Base-by-base conservation (phyloP, 1,140 invertebrate genomes). In the Cepaea nemoralis region DNA sequence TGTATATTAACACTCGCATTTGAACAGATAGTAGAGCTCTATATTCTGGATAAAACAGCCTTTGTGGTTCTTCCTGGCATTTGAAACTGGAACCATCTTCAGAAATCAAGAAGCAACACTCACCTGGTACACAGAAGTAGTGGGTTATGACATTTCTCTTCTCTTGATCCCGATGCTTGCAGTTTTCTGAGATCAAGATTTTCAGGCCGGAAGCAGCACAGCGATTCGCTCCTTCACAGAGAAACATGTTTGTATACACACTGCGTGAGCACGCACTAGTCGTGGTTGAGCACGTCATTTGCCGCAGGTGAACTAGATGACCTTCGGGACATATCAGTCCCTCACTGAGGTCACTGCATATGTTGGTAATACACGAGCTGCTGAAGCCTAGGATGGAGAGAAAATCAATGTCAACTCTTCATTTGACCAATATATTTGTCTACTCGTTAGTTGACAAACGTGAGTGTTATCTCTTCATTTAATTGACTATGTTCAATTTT, bases 331-430 rank as follows among this genome's bases (percentile, higher is more conserved):
- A 66, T 27, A 3, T 45, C 55, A 66, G 59, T 66, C 55, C 35
- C 33, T 37, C 8, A 24, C 71, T 82, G 80, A 22, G 31, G 42
- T 69, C 39, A 24, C 55, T 66, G 45, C 80, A 82, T 24, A 82
- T 45, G 80, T 82, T 82, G 63, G 80, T 33, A 27, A 70, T 37
- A 50, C 80, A 82, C 3, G 80, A 24, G 2, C 50, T 55, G 19
- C n/a, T 14, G 5, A 22, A 19, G 3, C 50, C 42, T 45, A 45
- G n/a, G n/a, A n/a, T n/a, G n/a, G n/a, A n/a, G n/a, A n/a, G n/a
- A n/a, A n/a, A n/a, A n/a, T n/a, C n/a, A n/a, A n/a, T n/a, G n/a
- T n/a, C n/a, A n/a, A n/a, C n/a, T n/a, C n/a, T n/a, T n/a, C n/a
- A n/a, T n/a, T n/a, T n/a, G n/a, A n/a, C n/a, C n/a, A n/a, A n/a